Percentiles rank a stretch among this genome's conserved stretches.
Conservation (phyloP, 2,113 vertebrate genomes). For the Sula dactylatra region DNA sequence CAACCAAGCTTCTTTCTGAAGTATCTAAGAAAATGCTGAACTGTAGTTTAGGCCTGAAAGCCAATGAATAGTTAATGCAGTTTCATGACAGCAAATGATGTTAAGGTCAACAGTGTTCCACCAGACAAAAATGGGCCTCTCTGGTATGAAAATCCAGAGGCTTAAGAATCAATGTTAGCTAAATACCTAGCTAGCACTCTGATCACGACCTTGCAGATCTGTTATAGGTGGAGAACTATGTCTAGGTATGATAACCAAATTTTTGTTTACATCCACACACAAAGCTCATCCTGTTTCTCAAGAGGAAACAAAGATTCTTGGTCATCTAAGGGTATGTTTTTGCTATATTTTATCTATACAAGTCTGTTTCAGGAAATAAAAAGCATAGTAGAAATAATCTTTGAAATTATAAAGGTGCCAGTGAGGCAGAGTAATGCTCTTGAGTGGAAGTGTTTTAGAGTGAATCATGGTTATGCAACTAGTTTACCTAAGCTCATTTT, state of each 20-base stretch:
- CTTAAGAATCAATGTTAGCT: background rate
- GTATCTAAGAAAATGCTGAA: background rate
- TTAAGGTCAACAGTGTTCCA: background rate
- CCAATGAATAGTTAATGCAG: background rate
- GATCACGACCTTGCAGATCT: background rate
- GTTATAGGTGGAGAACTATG: background rate
- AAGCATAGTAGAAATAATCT: background rate
- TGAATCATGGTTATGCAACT: slow-evolving; percentile 2
- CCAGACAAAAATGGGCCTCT: background rate
- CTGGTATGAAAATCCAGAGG: background rate
- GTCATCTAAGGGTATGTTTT: background rate
- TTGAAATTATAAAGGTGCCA: background rate
- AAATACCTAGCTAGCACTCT: background rate
- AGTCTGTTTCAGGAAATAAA: background rate
- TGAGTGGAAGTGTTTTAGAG: slow-evolving; percentile 4
- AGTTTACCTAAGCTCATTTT: slow-evolving; percentile 50
- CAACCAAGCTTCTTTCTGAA: background rate
- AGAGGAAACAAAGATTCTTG: background rate
- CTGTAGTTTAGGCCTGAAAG: background rate
- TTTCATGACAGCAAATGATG: background rate
- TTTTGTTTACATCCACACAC: background rate
- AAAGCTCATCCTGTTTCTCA: background rate
- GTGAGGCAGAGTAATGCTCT: background rate
- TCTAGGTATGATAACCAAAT: background rate
- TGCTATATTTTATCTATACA: background rate